Evolutionary conservation across 2,888 invertebrate species (phyloP), one percentile per base, ranked within the genome.

Genomic region (Ennomos fuscantarius): DNA sequence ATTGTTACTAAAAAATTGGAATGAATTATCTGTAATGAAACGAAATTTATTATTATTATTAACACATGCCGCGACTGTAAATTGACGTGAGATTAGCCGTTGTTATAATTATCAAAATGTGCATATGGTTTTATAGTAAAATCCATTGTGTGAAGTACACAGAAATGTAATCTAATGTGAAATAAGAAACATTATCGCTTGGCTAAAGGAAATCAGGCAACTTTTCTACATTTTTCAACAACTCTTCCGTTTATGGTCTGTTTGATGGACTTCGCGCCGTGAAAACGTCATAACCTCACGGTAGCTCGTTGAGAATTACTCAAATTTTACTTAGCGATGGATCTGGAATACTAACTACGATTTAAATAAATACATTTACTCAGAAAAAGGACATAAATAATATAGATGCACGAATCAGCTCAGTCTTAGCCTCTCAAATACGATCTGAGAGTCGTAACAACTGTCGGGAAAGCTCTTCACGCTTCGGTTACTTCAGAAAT

Each of bases 381-480:
- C 44, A 46, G 55, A 34, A 47, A 57, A 55, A 60, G 55, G 51
- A 52, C 33, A 50, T 50, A 47, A 60, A 55, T 51, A 58, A 55
- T 48, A 45, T 49, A 44, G 51, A 35, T 50, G 51, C 56, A 42
- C 51, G 37, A 47, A 37, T 43, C 37, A 34, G 40, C 24, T 45
- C 15, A 35, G 10, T 48, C 34, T 39, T 13, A 33, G 12, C 24
- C 33, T 9, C 39, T 12, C 8, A 9, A 37, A 55, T 36, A 37
- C 9, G 36, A 48, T 37, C 34, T 13, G 24, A 11, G 53, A 40
- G 53, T 31, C 3, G 49, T 36, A 35, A 48, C 33, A 33, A 45
- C 55, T 15, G 35, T 39, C 43, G 12, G 46, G 24, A 32, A 48
- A 37, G 41, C 36, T 47, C 24, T 44, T 43, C 37, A 55, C 48